Percentiles rank a stretch among this genome's conserved stretches.
These are phyloP conservation scores for Pantherophis vulpinus DNA, from an alignment of 2,797 vertebrate genomes.

Conservation along the genomic window DNA sequence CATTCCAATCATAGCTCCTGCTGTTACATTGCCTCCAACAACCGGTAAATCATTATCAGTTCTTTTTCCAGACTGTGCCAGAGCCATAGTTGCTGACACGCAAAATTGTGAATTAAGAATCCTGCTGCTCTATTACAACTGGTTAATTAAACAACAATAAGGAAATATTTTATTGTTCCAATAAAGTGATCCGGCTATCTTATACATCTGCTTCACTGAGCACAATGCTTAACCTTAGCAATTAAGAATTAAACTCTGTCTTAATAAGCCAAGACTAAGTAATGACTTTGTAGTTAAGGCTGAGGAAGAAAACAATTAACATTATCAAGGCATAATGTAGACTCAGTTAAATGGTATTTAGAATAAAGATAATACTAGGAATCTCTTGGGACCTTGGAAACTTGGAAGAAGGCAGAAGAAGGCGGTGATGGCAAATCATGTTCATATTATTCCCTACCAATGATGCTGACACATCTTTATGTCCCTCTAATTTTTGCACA, in stretches of 20 bases:
- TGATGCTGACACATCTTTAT: background rate
- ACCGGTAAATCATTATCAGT: background rate
- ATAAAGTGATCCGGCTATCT: background rate
- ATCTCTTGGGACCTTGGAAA: background rate
- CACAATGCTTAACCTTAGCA: conserved; percentile 49
- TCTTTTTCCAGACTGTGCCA: background rate
- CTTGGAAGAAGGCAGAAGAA: background rate
- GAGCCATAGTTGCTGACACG: background rate
- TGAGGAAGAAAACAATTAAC: conserved; percentile 31
- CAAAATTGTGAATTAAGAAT: background rate
- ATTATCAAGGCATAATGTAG: conserved; percentile 24
- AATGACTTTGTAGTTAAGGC: background rate
- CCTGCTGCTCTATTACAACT: background rate
- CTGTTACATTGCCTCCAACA: background rate
- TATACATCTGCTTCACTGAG: background rate
- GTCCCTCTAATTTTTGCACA: background rate
- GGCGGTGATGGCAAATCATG: background rate
- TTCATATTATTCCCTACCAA: background rate
- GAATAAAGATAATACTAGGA: background rate
- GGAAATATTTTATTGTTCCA: background rate
- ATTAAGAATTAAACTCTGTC: conserved; percentile 39
- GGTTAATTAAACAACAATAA: background rate
- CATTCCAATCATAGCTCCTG: background rate
- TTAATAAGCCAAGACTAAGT: background rate
- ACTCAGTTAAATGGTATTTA: background rate